phyloP scores from a whole-genome alignment of 2,888 invertebrate genomes.

The Zele albiditarsus region DNA sequence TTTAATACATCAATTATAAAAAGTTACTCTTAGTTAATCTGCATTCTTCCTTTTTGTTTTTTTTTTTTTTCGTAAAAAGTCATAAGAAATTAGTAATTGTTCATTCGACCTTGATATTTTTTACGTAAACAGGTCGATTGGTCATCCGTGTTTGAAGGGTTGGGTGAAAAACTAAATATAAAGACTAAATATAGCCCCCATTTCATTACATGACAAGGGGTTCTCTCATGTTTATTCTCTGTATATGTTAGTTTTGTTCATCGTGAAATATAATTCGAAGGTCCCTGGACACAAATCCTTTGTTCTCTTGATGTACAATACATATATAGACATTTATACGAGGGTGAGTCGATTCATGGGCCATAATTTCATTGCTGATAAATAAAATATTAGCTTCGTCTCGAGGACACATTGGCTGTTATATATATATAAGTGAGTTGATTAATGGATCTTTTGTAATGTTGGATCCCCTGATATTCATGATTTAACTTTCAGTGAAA shows the following conservation, averaged over 20 bases:
- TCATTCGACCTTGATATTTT: no score
- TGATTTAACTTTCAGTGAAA: not conserved
- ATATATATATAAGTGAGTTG: conserved; percentile 9
- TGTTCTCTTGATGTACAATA: conserved; percentile 4
- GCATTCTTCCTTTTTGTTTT: not conserved
- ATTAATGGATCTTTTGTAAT: conserved; percentile 4
- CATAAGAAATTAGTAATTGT: no score
- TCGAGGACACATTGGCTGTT: conserved; percentile 23
- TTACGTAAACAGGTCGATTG: not conserved
- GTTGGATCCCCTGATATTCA: conserved; percentile 5
- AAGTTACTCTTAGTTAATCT: not conserved
- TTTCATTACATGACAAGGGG: not conserved
- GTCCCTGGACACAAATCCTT: conserved; percentile 5
- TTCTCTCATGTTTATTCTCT: conserved; percentile 11
- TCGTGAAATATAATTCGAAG: conserved; percentile 15
- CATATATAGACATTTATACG: conserved; percentile 8
- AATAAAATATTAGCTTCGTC: conserved; percentile 32
- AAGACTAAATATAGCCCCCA: conserved; percentile 3
- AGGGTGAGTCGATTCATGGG: conserved; percentile 35
- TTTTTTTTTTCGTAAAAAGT: not conserved
- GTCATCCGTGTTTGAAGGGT: not conserved
- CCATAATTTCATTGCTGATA: conserved; percentile 39
- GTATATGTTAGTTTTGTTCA: conserved; percentile 11
- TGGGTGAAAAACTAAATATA: not conserved
- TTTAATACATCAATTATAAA: no score